Percentiles rank a stretch among this genome's conserved stretches.
Conservation (phyloP, 2,113 vertebrate genomes). For the Atherinomorus stipes region DNA sequence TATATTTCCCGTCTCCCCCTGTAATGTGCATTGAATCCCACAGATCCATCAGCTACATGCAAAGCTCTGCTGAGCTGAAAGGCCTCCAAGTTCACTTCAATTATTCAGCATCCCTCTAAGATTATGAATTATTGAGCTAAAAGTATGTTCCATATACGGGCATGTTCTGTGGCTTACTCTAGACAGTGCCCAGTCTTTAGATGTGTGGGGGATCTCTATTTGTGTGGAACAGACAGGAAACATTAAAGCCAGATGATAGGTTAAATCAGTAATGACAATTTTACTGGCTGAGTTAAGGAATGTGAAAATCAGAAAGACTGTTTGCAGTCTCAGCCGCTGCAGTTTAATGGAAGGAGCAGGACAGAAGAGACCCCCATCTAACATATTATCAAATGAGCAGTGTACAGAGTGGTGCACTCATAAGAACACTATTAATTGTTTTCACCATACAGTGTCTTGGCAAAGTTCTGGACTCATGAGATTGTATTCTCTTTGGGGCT, state of each 20-base stretch:
- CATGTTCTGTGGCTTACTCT: conserved; percentile 64
- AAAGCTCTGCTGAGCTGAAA: conserved; percentile 84
- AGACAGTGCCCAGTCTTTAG: conserved; percentile 68
- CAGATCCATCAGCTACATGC: conserved; percentile 85
- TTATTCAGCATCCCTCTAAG: conserved; percentile 87
- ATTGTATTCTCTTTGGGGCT: conserved; percentile 57
- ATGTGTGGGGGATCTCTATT: conserved; percentile 65
- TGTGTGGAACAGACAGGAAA: conserved; percentile 58
- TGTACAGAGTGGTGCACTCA: conserved; percentile 28
- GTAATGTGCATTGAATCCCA: conserved; percentile 83
- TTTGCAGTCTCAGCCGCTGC: conserved; percentile 18
- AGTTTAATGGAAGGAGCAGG: conserved; percentile 5
- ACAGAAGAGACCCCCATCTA: conserved; percentile 8
- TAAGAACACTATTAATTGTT: conserved; percentile 66
- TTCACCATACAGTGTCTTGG: conserved; percentile 48
- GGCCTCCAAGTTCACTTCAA: conserved; percentile 88
- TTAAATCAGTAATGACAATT: conserved; percentile 27
- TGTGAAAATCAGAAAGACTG: conserved; percentile 10
- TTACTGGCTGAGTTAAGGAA: conserved; percentile 17
- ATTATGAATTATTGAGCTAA: conserved; percentile 87
- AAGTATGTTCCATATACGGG: conserved; percentile 86
- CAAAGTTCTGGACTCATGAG: conserved; percentile 59
- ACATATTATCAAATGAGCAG: conserved; percentile 38
- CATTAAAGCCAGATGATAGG: conserved; percentile 41
- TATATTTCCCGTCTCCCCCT: conserved; percentile 80